Evolutionary conservation across 23 tunicate species (phyloP), one percentile per base, ranked within the genome.

Genomic region (Trididemnum nubilum): DNA sequence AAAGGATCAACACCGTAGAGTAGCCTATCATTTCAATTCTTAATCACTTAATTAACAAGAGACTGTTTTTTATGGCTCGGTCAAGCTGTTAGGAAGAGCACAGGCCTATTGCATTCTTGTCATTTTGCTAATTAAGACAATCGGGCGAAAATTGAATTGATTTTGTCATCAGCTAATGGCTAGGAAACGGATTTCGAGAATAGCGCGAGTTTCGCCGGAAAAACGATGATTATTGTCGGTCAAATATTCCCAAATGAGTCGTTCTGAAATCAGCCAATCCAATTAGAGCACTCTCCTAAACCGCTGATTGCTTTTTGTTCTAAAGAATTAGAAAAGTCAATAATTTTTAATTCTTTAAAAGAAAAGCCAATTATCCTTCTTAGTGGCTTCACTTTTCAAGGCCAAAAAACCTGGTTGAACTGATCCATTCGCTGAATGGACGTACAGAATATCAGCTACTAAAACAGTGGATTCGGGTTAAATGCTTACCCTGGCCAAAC

Each of bases 101-200:
- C 18, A 31, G 4, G 38, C 38, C 7, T 38, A 24, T 4, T 67
- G 74, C 37, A 67, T 25, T 61, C 67, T 73, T 44, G 79, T 52
- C 66, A 52, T 25, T 33, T 33, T 4, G 37, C 39, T 77, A 57
- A 77, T 77, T 77, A 52, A 77, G 81, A 52, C 81, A 77, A 77
- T 77, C 65, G 25, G 15, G 58, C 7, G 22, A 33, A 70, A 33
- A 39, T 73, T 3, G 31, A 52, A 77, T 77, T 57, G 81, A 77
- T 77, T 77, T 54, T 26, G 7, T 38, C 52, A 77, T 77, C 54
- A 33, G 40, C 40, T 24, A 51, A 28, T 51, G 67, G 12, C 58
- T 73, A 38, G 38, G 59, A 22, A 67, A n/a, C 74, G 74, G 74
- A 67, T 67, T 30, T 67, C 74, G 74, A n/a, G 67, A n/a, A 33